A percentile compares a stretch with the other conserved stretches of the same genome.
phyloP scores from a whole-genome alignment of 2,113 vertebrate species.

The Terrapene triunguis region DNA sequence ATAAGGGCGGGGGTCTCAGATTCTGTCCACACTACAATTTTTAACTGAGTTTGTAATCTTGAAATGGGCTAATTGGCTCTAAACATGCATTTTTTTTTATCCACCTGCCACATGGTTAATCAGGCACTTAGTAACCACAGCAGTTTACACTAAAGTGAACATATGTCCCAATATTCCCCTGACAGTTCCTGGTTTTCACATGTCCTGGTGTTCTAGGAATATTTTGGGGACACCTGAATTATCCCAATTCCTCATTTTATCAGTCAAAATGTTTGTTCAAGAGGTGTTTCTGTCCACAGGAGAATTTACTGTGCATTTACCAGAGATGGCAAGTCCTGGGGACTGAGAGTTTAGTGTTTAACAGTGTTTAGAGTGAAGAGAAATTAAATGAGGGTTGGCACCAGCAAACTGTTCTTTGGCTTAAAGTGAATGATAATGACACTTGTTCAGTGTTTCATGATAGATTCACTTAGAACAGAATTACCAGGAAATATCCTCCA shows the following conservation, averaged over 20 bases:
- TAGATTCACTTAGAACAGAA: neutral
- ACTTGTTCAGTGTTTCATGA: neutral
- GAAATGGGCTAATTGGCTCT: no score
- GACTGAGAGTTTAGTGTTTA: neutral
- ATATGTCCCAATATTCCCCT: neutral
- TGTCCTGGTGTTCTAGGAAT: neutral
- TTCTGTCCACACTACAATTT: no score
- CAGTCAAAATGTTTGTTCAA: neutral
- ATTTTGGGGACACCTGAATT: neutral
- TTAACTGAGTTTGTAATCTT: no score
- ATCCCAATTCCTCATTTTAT: neutral
- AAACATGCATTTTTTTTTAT: no score
- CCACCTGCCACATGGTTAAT: neutral
- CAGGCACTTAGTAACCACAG: neutral
- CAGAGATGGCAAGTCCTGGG: neutral
- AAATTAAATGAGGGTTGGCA: neutral
- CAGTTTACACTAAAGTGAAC: neutral
- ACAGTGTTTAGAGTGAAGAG: neutral
- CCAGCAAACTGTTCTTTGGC: neutral
- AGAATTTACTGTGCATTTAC: neutral
- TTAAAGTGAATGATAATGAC: neutral
- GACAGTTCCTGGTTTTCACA: neutral
- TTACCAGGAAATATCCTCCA: neutral
- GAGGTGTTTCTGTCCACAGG: neutral
- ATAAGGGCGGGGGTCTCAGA: no score